A percentile compares a stretch with the other conserved stretches of the same genome.
Conservation (phyloP, 2,113 vertebrate species). For the Lontra canadensis region DNA sequence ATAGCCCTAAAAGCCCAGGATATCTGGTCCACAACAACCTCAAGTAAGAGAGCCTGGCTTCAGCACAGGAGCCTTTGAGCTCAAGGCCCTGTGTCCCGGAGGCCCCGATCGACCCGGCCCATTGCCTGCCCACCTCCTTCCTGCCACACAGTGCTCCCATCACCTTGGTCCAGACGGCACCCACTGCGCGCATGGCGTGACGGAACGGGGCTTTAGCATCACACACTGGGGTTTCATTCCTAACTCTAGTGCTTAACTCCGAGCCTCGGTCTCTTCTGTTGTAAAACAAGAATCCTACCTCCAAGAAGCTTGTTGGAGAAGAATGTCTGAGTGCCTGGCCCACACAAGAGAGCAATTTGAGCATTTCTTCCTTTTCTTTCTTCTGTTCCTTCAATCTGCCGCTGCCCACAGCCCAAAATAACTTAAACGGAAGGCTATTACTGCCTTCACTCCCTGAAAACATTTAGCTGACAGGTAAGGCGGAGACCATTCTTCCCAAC, state of each 20-base stretch:
- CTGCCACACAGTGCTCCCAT: accelerated
- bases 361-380: neutral
- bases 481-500: neutral
- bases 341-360: neutral
- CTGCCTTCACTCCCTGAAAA: neutral
- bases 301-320: neutral
- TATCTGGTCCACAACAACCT: neutral
- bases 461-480: neutral
- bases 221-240: neutral
- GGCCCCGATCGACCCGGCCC: neutral
- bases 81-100: neutral
- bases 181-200: accelerated
- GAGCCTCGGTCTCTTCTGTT: neutral
- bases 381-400: neutral
- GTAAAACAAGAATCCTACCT: neutral
- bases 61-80: neutral
- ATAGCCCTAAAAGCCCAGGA: neutral
- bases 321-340: neutral
- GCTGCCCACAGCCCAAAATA: neutral
- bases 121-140: neutral
- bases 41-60: neutral
- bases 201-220: neutral
- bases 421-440: neutral
- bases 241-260: neutral
- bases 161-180: neutral